phyloP scores from a whole-genome alignment of 2,888 invertebrate genomes.

The Capitulum mitella region DNA sequence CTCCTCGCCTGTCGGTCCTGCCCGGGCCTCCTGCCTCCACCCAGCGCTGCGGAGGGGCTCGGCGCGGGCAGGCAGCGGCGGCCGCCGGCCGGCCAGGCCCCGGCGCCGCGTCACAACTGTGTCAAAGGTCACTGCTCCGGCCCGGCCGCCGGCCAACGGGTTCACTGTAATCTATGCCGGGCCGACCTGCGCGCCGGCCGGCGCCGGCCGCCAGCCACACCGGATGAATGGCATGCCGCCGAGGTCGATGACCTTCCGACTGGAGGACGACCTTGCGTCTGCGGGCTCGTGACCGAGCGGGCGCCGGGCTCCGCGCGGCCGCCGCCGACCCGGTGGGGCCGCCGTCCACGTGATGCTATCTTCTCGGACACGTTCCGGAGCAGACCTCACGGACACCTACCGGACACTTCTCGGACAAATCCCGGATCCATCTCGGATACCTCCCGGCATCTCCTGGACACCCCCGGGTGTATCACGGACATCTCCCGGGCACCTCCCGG shows the following conservation, averaged over 20 bases:
- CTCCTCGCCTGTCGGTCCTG: no score
- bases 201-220: neutral
- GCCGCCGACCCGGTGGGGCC: neutral
- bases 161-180: conserved; percentile 1
- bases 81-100: neutral
- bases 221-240: neutral
- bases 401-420: no score
- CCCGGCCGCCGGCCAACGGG: neutral
- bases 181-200: neutral
- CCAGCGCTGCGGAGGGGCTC: no score
- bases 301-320: neutral
- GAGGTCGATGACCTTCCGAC: conserved; percentile 6
- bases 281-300: neutral
- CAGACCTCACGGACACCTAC: no score
- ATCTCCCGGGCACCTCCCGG: no score
- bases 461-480: no score
- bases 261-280: neutral
- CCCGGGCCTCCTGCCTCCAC: no score
- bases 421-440: no score
- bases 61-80: no score
- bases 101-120: neutral
- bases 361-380: no score
- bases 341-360: no score
- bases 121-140: conserved; percentile 9
- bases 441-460: no score